Conservation (phyloP, 2,797 vertebrate species). For the Lepilemur septentrionalis region DNA sequence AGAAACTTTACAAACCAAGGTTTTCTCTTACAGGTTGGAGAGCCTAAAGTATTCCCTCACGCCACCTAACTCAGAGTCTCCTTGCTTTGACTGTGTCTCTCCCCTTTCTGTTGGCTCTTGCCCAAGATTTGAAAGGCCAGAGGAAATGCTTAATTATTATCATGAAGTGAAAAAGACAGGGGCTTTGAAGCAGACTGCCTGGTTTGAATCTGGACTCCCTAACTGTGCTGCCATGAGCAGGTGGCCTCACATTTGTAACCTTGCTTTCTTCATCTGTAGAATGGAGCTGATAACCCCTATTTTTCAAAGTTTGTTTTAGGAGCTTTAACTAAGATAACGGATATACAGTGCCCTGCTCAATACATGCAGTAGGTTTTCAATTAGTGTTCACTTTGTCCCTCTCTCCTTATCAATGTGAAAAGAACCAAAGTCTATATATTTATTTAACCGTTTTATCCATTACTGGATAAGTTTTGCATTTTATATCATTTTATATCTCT, state of each 20-base stretch:
- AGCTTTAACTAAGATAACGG: neutral
- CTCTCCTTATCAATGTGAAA: neutral
- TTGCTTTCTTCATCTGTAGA: neutral
- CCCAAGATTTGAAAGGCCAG: conserved; percentile 32
- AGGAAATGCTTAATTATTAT: conserved; percentile 15
- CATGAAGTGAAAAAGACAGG: neutral
- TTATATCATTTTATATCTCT: neutral
- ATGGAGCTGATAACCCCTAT: neutral
- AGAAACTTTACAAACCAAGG: neutral
- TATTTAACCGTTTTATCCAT: neutral
- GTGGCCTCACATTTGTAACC: neutral
- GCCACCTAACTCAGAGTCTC: neutral
- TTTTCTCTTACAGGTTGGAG: neutral
- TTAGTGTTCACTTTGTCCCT: neutral
- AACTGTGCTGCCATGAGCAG: neutral
- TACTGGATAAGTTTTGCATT: neutral
- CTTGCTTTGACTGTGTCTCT: neutral
- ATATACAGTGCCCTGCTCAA: neutral
- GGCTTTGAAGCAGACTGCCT: neutral
- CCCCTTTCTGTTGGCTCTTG: neutral
- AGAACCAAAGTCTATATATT: neutral
- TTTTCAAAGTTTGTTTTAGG: neutral
- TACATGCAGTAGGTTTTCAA: neutral
- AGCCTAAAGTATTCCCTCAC: neutral
- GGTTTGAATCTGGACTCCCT: neutral